Evolutionary conservation across 92 coral and sea anemone species (phyloP), one percentile per base, ranked within the genome.

Genomic region (Anthopleura xanthogrammica): DNA sequence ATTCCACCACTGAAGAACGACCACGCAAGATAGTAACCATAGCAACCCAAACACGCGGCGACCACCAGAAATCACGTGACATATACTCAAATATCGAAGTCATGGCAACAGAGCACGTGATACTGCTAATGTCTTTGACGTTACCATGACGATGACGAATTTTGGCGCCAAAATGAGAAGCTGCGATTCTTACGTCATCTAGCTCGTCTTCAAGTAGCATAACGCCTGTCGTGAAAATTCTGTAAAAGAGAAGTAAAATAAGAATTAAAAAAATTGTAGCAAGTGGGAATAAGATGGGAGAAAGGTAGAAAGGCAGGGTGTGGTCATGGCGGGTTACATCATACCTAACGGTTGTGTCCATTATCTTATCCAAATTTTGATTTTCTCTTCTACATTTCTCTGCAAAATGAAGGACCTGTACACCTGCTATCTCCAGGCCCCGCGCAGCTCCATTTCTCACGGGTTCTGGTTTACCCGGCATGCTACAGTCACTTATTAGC

Each of bases 161-260:
- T 60, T 85, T 78, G 70, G 93, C 84, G 78, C 87, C 86, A 83
- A 92, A 85, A 77, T 71, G 79, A 12, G 93, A 86, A 12, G 93
- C 95, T 43, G 81, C 75, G n/a, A 71, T 77, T 85, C 95, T 75
- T 50, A 90, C 86, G 80, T 78, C 84, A 79, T 87, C 95, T 52
- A 90, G 87, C 77, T 92, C 95, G 78, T 92, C 95, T 71, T 92
- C 93, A 52, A 92, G 87, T 52, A 90, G 72, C 60, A 72, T 86
- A 72, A 87, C 20, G 73, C 89, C 83, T 39, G 91, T 76, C 57
- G 70, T 48, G 64, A 92, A 75, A 19, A 92, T 82, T 22, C 95
- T 92, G 81, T 17, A 19, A 77, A 46, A 62, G 66, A 74, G 46
- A 17, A 60, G 23, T 5, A 20, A 52, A 55, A 82, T 72, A 22